Conservation (phyloP, 2,113 vertebrate species). For the Pholis gunnellus region DNA sequence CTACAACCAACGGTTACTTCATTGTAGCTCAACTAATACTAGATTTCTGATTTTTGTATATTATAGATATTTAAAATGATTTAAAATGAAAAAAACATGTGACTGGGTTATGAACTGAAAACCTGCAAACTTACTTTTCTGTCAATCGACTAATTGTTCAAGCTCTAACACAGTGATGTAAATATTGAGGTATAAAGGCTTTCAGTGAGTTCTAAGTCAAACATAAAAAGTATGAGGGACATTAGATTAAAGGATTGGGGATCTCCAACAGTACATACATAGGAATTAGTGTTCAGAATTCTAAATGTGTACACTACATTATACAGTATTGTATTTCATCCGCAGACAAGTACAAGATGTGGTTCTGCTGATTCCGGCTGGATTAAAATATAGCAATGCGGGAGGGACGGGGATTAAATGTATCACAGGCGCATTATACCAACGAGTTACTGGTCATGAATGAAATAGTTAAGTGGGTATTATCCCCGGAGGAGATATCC, state of each 20-base stretch:
- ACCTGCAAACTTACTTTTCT: neutral
- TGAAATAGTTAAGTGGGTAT: constrained; percentile 46
- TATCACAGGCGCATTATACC: constrained; percentile 41
- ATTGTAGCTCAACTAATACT: neutral
- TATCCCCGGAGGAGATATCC: constrained; percentile 32
- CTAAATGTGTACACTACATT: neutral
- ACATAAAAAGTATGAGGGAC: neutral
- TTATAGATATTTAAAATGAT: neutral
- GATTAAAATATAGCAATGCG: constrained; percentile 15
- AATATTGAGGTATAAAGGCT: neutral
- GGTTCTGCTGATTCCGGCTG: constrained; percentile 28
- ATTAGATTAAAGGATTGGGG: constrained; percentile 14
- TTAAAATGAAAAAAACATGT: neutral
- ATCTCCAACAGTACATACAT: neutral
- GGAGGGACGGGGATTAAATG: constrained; percentile 39
- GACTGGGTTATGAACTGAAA: neutral
- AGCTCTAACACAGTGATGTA: neutral
- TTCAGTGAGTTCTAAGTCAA: neutral
- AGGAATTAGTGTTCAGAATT: neutral
- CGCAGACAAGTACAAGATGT: neutral
- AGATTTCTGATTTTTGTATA: no score
- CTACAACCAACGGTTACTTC: neutral
- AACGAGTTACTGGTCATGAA: constrained; percentile 38
- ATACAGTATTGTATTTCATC: neutral
- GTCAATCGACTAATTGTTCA: neutral